These are phyloP conservation scores for Peromyscus eremicus DNA, from an alignment of 2,797 vertebrate species.

Conservation along the genomic window DNA sequence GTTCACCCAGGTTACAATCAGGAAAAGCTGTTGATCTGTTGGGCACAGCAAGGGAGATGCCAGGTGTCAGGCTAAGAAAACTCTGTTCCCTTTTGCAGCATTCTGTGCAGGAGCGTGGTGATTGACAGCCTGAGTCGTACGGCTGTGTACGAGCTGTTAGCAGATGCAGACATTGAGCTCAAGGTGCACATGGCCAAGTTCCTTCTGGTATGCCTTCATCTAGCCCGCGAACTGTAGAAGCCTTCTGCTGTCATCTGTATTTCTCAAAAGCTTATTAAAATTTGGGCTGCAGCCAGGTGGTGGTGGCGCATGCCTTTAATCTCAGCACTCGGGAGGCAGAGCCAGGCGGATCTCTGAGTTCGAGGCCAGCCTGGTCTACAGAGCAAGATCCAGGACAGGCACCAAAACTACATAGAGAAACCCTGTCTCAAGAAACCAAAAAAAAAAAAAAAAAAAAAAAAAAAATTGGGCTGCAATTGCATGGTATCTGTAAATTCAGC, in stretches of 20 bases:
- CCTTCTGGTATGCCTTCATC: slow-evolving; percentile 91
- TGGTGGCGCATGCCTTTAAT: no score
- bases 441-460: no score
- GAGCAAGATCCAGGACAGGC: no score
- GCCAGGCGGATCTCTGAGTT: no score
- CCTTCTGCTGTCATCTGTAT: not conserved
- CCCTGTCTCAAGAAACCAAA: no score
- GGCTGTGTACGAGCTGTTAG: slow-evolving; percentile 89
- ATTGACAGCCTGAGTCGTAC: slow-evolving; percentile 89
- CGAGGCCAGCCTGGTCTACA: no score
- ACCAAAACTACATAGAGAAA: no score
- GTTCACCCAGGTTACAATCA: not conserved
- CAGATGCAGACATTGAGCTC: slow-evolving; percentile 90
- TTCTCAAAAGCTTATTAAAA: slow-evolving; percentile 18
- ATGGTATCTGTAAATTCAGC: not conserved
- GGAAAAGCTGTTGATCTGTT: not conserved
- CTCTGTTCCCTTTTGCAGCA: slow-evolving; percentile 86
- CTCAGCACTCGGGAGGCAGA: no score
- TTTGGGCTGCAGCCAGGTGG: not conserved
- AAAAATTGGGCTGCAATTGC: not conserved
- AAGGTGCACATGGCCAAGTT: slow-evolving; percentile 88
- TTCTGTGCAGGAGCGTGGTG: slow-evolving; percentile 93
- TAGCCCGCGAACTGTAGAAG: not conserved
- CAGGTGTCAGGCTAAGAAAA: not conserved
- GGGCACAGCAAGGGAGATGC: not conserved